Evolutionary conservation across 1,140 invertebrate genomes (phyloP), one percentile per base, ranked within the genome.

Genomic region (Andricus grossulariae): DNA sequence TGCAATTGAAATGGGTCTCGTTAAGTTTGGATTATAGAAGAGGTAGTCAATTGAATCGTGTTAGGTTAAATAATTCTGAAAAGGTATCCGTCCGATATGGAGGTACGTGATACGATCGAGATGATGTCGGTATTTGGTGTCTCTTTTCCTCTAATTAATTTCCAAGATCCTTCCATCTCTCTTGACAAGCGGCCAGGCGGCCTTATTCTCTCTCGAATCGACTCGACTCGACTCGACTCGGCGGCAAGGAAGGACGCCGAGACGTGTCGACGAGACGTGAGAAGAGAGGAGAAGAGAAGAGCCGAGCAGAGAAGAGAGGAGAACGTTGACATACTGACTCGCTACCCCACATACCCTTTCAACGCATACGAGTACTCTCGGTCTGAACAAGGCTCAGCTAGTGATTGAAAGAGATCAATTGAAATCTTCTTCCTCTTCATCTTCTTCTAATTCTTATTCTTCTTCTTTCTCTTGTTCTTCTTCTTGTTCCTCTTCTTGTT

Each of bases 281-380:
- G 39, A 45, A 45, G 85, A 87, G 88, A 86, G 89, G 50, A 78
- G 83, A 3, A 32, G 25, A 2, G 25, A 3, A 25, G 25, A 3
- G 25, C 1, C 1, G 25, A 25, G 25, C 3, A 85, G 87, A 84
- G 84, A 84, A 90, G 88, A 89, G 82, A 85, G 83, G 85, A 87
- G 88, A 86, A 90, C 87, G 89, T 90, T 91, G 90, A 91, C 90
- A 91, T 81, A 91, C 90, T 91, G 89, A 91, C 90, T 91, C 88
- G 90, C 90, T 91, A 91, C 87, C 90, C 90, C 90, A 91, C 90
- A 91, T 91, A 91, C 87, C 89, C 90, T 91, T 91, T 89, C 91
- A 86, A 74, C 74, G 25, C 25, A 32, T 32, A 32, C 4, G 4
- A 32, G 25, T 3, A 32, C 25, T 32, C 25, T 32, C 25, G 25